Conservation (phyloP, 2,888 invertebrate species). For the Hydraecia micacea region DNA sequence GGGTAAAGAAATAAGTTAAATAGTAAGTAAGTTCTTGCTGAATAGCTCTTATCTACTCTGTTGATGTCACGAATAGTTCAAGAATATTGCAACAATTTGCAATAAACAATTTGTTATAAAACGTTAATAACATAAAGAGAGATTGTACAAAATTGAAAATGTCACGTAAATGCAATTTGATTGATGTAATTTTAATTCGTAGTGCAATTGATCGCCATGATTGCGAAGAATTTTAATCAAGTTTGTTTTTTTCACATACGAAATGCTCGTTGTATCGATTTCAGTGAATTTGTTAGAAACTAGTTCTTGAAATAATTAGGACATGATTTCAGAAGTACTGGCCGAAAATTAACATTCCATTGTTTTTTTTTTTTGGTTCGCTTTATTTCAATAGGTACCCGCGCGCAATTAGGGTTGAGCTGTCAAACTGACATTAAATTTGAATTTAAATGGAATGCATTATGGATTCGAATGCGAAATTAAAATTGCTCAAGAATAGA, state of each 20-base stretch:
- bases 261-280: conserved; percentile 22
- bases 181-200: conserved; percentile 50
- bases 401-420: conserved; percentile 31
- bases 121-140: conserved; percentile 17
- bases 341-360: conserved; percentile 12
- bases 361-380: conserved; percentile 2
- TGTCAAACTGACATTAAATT: conserved; percentile 52
- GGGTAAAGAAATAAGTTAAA: background rate
- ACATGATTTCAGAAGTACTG: conserved; percentile 20
- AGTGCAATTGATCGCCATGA: conserved; percentile 22
- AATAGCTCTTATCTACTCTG: background rate
- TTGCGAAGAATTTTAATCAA: conserved; percentile 36
- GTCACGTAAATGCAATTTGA: conserved; percentile 50
- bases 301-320: conserved; percentile 30
- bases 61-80: conserved; percentile 8
- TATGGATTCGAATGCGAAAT: conserved; percentile 22
- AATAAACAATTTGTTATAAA: conserved; percentile 29
- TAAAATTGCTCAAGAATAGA: conserved; percentile 4
- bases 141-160: conserved; percentile 40
- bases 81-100: conserved; percentile 36
- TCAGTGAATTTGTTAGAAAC: conserved; percentile 27
- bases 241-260: conserved; percentile 13
- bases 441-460: conserved; percentile 12
- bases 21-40: background rate
- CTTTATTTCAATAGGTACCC: conserved; percentile 1